Evolutionary conservation across 2,888 invertebrate genomes (phyloP).

Genomic region (Alviniconcha strummeri): DNA sequence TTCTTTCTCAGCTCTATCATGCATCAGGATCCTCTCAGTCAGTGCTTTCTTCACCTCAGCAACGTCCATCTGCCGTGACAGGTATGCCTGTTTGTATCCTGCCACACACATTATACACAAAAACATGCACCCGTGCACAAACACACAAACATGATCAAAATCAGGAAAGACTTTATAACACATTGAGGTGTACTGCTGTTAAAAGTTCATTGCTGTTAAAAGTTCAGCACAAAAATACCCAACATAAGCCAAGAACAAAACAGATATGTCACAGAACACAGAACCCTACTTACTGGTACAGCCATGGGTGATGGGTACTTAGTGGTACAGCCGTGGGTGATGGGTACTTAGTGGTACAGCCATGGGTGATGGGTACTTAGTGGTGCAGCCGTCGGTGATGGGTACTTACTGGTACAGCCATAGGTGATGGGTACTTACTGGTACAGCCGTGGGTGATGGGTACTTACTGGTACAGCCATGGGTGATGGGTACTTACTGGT

Average conservation of each 20-base stretch:
- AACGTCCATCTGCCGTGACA: background rate
- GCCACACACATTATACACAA: background rate
- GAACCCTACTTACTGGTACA: background rate
- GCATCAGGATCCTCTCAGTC: background rate
- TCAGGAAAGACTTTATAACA: background rate
- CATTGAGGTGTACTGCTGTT: background rate
- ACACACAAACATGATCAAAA: background rate
- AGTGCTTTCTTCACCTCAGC: constrained; percentile 21
- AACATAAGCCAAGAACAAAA: background rate
- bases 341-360: too few species aligned
- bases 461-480: too few species aligned
- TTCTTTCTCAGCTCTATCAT: constrained; percentile 7
- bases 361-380: too few species aligned
- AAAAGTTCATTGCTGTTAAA: background rate
- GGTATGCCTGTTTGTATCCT: constrained; percentile 21
- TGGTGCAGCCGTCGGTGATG: too few species aligned
- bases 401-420: background rate
- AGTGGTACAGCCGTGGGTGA: background rate
- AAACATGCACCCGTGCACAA: background rate
- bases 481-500: background rate
- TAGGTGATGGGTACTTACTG: background rate
- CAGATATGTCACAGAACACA: background rate
- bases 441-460: too few species aligned
- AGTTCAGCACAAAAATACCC: background rate
- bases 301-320: background rate